Percentiles rank a stretch among this genome's conserved stretches.
phyloP scores from a whole-genome alignment of 2,888 invertebrate genomes.

The Julus scanicus region DNA sequence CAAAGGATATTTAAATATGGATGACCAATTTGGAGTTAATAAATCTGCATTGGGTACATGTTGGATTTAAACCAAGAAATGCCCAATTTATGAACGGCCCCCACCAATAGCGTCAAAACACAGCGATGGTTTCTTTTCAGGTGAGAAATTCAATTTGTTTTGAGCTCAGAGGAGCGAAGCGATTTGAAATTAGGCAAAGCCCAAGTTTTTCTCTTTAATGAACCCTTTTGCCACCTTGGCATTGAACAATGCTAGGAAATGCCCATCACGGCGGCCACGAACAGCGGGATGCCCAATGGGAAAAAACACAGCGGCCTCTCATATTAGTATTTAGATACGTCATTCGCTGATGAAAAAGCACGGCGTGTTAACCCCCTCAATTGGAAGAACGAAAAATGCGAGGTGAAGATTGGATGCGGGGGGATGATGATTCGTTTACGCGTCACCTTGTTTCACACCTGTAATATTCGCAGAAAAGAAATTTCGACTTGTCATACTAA shows the following conservation, averaged over 20 bases:
- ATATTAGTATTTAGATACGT: constrained; percentile 4
- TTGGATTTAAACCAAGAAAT: no score
- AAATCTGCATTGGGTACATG: no score
- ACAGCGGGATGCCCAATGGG: constrained; percentile 35
- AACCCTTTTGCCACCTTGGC: constrained; percentile 26
- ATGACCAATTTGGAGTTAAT: no score
- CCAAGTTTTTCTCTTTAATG: not conserved
- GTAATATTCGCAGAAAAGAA: constrained; percentile 44
- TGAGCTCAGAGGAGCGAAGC: not conserved
- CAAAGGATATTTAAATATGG: no score
- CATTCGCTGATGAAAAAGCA: constrained; percentile 27
- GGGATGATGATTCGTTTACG: not conserved
- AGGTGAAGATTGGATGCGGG: constrained; percentile 26
- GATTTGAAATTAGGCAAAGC: constrained; percentile 8
- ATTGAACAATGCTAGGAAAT: constrained; percentile 52
- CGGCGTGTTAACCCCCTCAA: constrained; percentile 22
- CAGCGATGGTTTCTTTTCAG: not conserved
- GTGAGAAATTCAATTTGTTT: constrained; percentile 44
- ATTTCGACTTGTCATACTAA: constrained; percentile 37
- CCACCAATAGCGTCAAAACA: not conserved
- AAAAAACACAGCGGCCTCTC: constrained; percentile 1
- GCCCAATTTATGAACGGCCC: not conserved
- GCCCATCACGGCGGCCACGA: constrained; percentile 44
- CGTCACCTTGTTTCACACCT: constrained; percentile 45
- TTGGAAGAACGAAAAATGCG: constrained; percentile 4